phyloP scores from a whole-genome alignment of 2,888 invertebrate genomes.

The Autographa gamma region DNA sequence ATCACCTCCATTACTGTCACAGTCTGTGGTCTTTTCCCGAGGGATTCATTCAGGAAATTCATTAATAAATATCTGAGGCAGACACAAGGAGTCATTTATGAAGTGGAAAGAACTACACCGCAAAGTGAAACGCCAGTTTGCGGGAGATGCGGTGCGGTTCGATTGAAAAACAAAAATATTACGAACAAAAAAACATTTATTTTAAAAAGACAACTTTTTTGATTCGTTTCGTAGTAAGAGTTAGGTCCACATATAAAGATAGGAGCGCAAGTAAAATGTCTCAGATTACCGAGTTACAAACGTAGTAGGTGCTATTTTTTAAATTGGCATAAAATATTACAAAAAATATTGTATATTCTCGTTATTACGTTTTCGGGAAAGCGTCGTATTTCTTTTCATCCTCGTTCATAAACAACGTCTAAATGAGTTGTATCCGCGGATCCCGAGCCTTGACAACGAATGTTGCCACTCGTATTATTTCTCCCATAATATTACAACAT shows the following conservation, averaged over 20 bases:
- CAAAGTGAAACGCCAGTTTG: slow-evolving; percentile 43
- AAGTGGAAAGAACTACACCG: slow-evolving; percentile 56
- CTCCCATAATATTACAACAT: slow-evolving; percentile 67
- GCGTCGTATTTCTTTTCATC: slow-evolving; percentile 63
- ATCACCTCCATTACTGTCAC: slow-evolving; percentile 74
- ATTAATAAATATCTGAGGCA: slow-evolving; percentile 74
- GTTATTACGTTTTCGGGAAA: slow-evolving; percentile 59
- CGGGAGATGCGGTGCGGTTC: neutral
- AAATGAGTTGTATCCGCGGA: slow-evolving; percentile 62
- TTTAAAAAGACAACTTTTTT: neutral
- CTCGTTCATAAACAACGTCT: slow-evolving; percentile 65
- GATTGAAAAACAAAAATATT: neutral
- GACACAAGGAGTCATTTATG: slow-evolving; percentile 61
- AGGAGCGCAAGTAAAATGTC: neutral
- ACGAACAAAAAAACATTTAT: neutral
- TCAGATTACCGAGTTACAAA: slow-evolving; percentile 16
- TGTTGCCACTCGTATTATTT: slow-evolving; percentile 62
- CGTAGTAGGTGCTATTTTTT: slow-evolving; percentile 15
- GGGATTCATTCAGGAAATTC: slow-evolving; percentile 68
- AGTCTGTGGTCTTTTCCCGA: slow-evolving; percentile 63
- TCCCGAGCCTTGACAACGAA: slow-evolving; percentile 49
- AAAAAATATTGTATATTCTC: slow-evolving; percentile 45
- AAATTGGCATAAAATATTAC: slow-evolving; percentile 23
- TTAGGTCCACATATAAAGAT: neutral
- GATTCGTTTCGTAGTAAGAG: neutral